These are phyloP conservation scores for Heliconius hermathena DNA, from an alignment of 1,140 invertebrate species.

Conservation along the genomic window DNA sequence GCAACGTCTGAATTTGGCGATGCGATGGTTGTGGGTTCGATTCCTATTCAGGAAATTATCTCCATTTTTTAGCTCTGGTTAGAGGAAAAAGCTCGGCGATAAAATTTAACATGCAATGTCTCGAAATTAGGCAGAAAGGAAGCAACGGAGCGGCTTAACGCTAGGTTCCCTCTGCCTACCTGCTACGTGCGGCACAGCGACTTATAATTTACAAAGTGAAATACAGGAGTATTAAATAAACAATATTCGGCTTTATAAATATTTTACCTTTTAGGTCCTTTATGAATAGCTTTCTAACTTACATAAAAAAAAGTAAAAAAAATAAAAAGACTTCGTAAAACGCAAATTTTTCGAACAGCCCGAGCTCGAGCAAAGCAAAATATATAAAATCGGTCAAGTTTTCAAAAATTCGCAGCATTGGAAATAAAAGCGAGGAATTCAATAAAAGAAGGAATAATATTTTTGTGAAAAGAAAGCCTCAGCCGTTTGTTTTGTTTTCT, in stretches of 20 bases:
- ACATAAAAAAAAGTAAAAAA: neutral
- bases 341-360: neutral
- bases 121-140: no score
- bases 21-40: no score
- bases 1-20: no score
- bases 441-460: neutral
- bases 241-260: neutral
- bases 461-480: neutral
- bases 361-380: neutral
- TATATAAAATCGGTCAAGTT: constrained; percentile 7
- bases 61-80: no score
- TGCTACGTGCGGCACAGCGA: no score
- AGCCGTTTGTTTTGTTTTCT: neutral
- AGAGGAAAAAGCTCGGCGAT: no score
- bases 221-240: neutral
- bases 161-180: neutral
- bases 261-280: neutral
- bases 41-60: no score
- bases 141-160: no score
- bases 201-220: neutral
- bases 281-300: neutral
- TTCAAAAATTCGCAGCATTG: neutral
- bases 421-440: constrained; percentile 1
- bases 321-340: neutral
- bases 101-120: no score